A percentile compares a stretch with the other conserved stretches of the same genome.
Evolutionary conservation across 2,888 invertebrate genomes (phyloP).

Genomic region (Dusona sp.): DNA sequence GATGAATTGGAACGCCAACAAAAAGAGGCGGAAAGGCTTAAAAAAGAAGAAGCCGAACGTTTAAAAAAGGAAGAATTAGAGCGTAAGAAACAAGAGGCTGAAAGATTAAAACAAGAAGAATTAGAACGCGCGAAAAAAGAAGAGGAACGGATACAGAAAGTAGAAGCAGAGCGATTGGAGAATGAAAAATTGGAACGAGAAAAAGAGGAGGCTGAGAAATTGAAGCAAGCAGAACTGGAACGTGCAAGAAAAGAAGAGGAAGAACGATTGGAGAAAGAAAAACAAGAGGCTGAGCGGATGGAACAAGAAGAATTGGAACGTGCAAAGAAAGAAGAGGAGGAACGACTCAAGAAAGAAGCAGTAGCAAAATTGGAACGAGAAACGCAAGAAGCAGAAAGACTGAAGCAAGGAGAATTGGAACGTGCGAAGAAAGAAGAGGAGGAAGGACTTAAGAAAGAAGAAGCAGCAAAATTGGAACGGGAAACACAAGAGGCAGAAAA

Average conservation of each 20-base stretch:
- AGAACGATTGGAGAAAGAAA: constrained; percentile 81
- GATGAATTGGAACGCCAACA: neutral
- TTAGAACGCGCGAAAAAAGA: constrained; percentile 65
- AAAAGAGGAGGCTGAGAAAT: constrained; percentile 74
- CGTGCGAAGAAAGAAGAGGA: constrained; percentile 58
- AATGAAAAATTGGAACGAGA: constrained; percentile 62
- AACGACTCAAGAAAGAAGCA: constrained; percentile 70
- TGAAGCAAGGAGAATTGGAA: too few species aligned
- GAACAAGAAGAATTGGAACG: constrained; percentile 65
- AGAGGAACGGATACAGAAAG: constrained; percentile 59
- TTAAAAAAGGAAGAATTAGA: constrained; percentile 59
- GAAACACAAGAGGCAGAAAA: constrained; percentile 54
- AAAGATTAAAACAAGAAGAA: constrained; percentile 73
- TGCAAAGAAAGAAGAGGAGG: constrained; percentile 66
- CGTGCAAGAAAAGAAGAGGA: constrained; percentile 79
- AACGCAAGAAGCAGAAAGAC: constrained; percentile 70
- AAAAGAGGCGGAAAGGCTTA: constrained; percentile 60
- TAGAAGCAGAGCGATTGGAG: constrained; percentile 69
- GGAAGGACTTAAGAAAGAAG: too few species aligned
- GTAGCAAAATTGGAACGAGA: constrained; percentile 77
- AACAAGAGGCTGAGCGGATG: constrained; percentile 72
- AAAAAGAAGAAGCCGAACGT: constrained; percentile 36
- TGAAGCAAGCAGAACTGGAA: constrained; percentile 80
- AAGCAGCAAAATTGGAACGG: too few species aligned
- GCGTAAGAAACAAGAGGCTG: constrained; percentile 48